Evolutionary conservation across 2,888 invertebrate species (phyloP), one percentile per base, ranked within the genome.

Genomic region (Amorpha juglandis): DNA sequence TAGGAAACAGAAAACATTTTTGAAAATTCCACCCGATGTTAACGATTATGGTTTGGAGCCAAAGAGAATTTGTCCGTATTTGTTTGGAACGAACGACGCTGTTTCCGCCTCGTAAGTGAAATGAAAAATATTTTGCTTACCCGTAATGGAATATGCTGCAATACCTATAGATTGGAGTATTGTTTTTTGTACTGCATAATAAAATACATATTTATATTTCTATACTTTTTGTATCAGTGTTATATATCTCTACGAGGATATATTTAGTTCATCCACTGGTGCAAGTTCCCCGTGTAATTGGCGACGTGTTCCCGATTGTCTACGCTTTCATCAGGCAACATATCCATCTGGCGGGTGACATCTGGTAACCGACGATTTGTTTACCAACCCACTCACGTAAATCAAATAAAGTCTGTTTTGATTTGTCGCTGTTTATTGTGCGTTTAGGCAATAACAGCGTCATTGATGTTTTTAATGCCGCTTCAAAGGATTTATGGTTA

Each of bases 331-430:
- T 35, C 47, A 58, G 45, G 64, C 48, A 35, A 58, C 64, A 48
- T 47, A 66, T 62, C 45, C 48, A 47, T 52, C 50, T 33, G 42
- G 11, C 51, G 51, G 45, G 63, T 66, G 63, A 53, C 66, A 68
- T 66, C 66, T 68, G 66, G 68, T 52, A 52, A 63, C 63, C 63
- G 68, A 63, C 33, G 35, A 51, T 58, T 62, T 51, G 64, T 67
- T 64, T 62, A 62, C 67, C 42, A 45, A 62, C 67, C 42, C 66
- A 53, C 62, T 66, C 63, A 52, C 52, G 53, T 63, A 66, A 53
- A 53, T 35, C 63, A 53, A 42, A 53, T 62, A 66, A 63, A 52
- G 52, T 53, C 53, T 66, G 42, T 63, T 53, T 65, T 58, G 19
- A 58, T 48, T 58, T 58, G 21, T 58, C 48, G 38, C 38, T 48